These are phyloP conservation scores for Caenorhabditis brenneri DNA, from an alignment of 1,140 invertebrate species.

Conservation along the genomic window DNA sequence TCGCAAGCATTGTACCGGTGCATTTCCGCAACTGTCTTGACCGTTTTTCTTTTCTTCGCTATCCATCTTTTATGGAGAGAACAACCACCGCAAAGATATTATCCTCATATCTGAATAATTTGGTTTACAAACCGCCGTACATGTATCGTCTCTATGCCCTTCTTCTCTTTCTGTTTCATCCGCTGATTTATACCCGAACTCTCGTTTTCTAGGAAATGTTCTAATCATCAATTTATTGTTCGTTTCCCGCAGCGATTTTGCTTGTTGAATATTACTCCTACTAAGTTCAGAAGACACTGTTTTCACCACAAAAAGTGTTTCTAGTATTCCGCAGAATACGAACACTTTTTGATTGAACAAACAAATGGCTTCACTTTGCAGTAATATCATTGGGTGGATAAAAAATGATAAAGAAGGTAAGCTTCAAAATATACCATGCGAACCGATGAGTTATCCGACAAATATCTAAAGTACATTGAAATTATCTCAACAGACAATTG, in stretches of 20 bases:
- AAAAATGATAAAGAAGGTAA: slow-evolving; percentile 39
- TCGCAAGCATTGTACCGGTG: slow-evolving; percentile 25
- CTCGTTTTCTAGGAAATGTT: slow-evolving; percentile 39
- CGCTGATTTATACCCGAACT: slow-evolving; percentile 23
- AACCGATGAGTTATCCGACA: no score
- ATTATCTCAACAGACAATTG: no score
- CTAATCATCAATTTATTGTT: not conserved
- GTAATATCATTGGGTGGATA: slow-evolving; percentile 15
- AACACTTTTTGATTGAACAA: slow-evolving; percentile 11
- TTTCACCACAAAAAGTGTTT: slow-evolving; percentile 19
- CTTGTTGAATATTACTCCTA: not conserved
- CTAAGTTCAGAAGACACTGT: not conserved
- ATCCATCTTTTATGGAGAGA: not conserved
- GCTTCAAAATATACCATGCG: no score
- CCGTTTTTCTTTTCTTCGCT: slow-evolving; percentile 2
- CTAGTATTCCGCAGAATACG: slow-evolving; percentile 23
- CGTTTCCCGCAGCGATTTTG: slow-evolving; percentile 3
- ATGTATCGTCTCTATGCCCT: not conserved
- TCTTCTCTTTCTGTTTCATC: not conserved
- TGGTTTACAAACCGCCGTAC: slow-evolving; percentile 28
- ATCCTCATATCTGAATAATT: slow-evolving; percentile 43
- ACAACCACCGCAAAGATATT: slow-evolving; percentile 32
- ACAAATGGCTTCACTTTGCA: slow-evolving; percentile 6
- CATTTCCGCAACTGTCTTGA: slow-evolving; percentile 32
- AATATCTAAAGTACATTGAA: no score